Evolutionary conservation across 2,797 vertebrate genomes (phyloP).

Genomic region (Alca torda): DNA sequence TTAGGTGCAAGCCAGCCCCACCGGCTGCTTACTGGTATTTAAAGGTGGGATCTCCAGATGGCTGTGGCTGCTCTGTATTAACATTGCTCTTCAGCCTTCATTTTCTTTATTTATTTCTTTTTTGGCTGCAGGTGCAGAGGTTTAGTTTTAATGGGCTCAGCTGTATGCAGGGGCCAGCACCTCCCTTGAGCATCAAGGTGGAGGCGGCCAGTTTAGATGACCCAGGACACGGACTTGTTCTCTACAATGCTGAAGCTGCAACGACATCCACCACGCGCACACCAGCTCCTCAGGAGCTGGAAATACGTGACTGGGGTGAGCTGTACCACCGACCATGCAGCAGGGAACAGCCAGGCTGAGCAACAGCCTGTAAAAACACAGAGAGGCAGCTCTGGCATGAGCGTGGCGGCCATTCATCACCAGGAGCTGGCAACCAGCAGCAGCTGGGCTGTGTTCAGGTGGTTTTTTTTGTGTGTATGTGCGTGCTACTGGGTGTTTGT

Average conservation of each 20-base stretch:
- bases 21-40: not conserved
- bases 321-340: rapidly evolving
- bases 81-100: rapidly evolving
- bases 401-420: rapidly evolving
- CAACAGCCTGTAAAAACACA: rapidly evolving
- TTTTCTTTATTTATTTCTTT: not conserved
- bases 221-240: not conserved
- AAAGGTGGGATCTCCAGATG: not conserved
- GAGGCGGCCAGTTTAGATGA: not conserved
- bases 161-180: not conserved
- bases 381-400: rapidly evolving
- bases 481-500: not conserved
- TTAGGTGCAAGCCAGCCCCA: not conserved
- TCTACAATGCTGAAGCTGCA: not conserved
- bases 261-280: rapidly evolving
- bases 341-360: not conserved
- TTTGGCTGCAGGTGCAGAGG: not conserved
- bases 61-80: not conserved
- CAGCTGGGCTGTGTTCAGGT: not conserved
- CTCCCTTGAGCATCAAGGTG: not conserved
- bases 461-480: rapidly evolving
- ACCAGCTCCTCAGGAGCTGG: rapidly evolving
- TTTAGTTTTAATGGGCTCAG: not conserved
- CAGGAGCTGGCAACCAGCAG: not conserved
- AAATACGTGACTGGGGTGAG: not conserved